A percentile compares a stretch with the other conserved stretches of the same genome.
Evolutionary conservation across 2,888 invertebrate species (phyloP).

Genomic region (Hypolimnas misippus): DNA sequence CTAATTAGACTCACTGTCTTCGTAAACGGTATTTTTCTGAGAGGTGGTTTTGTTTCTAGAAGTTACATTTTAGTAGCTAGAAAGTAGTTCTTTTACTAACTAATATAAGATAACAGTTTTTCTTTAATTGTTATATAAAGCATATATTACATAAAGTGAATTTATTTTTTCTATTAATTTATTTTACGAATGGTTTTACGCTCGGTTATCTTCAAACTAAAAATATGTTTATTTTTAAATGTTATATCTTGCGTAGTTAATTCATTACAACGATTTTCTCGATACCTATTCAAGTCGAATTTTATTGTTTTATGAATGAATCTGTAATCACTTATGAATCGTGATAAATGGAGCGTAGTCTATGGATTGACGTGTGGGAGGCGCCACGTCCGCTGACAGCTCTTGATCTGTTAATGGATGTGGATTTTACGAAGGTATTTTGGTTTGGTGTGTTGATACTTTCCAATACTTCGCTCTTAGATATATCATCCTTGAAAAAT

Average conservation of each 20-base stretch:
- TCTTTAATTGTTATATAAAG: too few species aligned
- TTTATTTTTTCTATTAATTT: too few species aligned
- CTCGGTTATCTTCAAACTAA: too few species aligned
- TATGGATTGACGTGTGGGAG: not conserved
- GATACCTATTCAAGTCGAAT: not conserved
- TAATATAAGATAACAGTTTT: too few species aligned
- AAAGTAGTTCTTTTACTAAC: too few species aligned
- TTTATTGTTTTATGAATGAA: conserved; percentile 3
- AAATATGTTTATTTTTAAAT: not conserved
- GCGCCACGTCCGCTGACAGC: not conserved
- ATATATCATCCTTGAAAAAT: not conserved
- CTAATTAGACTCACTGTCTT: too few species aligned
- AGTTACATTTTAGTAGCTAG: too few species aligned
- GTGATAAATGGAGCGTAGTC: conserved; percentile 1
- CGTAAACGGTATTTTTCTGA: too few species aligned
- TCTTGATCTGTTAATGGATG: conserved; percentile 1
- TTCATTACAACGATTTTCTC: not conserved
- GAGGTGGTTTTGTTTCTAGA: too few species aligned
- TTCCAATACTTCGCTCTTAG: not conserved
- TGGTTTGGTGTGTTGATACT: not conserved
- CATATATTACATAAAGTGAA: too few species aligned
- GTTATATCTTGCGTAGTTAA: not conserved
- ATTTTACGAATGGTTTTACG: too few species aligned
- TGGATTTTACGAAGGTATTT: not conserved
- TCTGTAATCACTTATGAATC: not conserved